Evolutionary conservation across 2,888 invertebrate species (phyloP).

Genomic region (Leucoptera coffeella): DNA sequence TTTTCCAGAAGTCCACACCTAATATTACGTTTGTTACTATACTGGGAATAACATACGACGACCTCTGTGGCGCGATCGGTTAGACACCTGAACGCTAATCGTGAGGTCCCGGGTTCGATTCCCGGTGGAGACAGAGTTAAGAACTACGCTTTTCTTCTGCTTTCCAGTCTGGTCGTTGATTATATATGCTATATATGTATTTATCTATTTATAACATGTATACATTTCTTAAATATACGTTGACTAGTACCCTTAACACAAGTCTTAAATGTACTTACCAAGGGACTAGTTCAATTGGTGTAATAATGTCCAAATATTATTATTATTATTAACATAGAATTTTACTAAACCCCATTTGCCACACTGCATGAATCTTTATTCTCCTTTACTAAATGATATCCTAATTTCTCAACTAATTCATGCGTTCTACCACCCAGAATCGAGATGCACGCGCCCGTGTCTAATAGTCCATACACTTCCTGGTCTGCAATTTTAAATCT

Average conservation of each 20-base stretch:
- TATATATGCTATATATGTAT: no score
- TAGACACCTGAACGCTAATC: no score
- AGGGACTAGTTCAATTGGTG: no score
- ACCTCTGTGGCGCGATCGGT: background rate
- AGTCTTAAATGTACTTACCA: no score
- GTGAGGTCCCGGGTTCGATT: no score
- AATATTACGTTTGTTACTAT: conserved; percentile 1
- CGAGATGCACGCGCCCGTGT: conserved; percentile 8
- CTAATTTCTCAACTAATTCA: conserved; percentile 1
- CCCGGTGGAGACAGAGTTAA: no score
- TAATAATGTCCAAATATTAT: no score
- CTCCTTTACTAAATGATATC: conserved; percentile 1
- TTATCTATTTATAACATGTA: no score
- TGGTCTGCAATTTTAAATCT: conserved; percentile 2
- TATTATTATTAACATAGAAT: conserved; percentile 1
- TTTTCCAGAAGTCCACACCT: conserved; percentile 2
- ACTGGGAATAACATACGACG: conserved; percentile 2
- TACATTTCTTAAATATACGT: no score
- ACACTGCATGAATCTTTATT: conserved; percentile 6
- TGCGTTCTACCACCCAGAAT: conserved; percentile 8
- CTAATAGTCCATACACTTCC: conserved; percentile 6
- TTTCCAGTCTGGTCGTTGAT: no score
- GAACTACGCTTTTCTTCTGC: no score
- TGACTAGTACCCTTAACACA: no score
- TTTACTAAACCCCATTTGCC: conserved; percentile 6